Conservation (phyloP, 2,797 vertebrate genomes). For the Lutjanus campechanus region DNA sequence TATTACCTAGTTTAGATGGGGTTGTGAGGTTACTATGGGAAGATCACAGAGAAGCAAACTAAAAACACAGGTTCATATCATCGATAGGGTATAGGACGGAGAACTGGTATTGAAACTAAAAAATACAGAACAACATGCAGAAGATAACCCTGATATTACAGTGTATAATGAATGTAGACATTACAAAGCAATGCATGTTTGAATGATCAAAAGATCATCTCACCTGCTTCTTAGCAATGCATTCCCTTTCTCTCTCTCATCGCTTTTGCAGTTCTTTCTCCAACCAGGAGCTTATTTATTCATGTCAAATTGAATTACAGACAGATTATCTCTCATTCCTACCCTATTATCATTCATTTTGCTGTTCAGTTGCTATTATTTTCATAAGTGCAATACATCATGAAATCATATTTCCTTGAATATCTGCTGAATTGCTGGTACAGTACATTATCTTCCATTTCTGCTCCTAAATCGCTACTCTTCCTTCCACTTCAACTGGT, state of each 20-base stretch:
- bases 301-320: slow-evolving; percentile 47
- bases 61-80: slow-evolving; percentile 84
- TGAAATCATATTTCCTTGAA: slow-evolving; percentile 11
- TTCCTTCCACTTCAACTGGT: slow-evolving; percentile 66
- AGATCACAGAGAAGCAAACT: slow-evolving; percentile 84
- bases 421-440: slow-evolving; percentile 14
- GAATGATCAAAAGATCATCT: slow-evolving; percentile 4
- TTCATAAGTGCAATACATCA: neutral
- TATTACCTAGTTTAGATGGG: slow-evolving; percentile 94
- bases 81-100: neutral
- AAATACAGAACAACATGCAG: slow-evolving; percentile 11
- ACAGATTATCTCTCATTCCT: slow-evolving; percentile 10
- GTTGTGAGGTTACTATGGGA: slow-evolving; percentile 91
- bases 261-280: neutral
- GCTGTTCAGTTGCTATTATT: slow-evolving; percentile 10
- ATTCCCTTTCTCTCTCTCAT: slow-evolving; percentile 8
- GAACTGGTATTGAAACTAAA: slow-evolving; percentile 7
- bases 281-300: slow-evolving; percentile 33
- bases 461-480: slow-evolving; percentile 20
- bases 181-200: slow-evolving; percentile 2
- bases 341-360: neutral
- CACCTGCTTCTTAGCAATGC: neutral
- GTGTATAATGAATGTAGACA: slow-evolving; percentile 5
- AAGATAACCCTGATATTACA: neutral
- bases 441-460: slow-evolving; percentile 36